Conservation (phyloP, 2,113 vertebrate species). For the Pristiophorus japonicus region DNA sequence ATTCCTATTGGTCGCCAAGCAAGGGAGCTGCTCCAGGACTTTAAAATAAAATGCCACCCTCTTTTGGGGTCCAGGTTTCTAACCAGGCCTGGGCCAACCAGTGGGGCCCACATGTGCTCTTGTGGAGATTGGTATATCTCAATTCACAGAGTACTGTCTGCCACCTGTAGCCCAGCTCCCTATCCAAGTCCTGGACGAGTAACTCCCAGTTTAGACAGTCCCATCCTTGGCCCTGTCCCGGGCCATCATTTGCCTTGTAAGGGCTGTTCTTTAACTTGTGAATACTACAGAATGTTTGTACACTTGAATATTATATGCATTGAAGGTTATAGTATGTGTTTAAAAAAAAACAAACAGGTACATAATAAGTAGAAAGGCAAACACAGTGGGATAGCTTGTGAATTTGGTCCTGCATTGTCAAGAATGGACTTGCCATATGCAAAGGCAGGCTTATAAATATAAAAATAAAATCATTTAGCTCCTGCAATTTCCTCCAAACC, state of each 20-base stretch:
- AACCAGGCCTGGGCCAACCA: background rate
- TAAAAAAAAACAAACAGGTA: background rate
- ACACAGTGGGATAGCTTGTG: background rate
- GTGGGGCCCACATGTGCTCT: background rate
- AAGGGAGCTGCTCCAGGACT: background rate
- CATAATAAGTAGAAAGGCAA: background rate
- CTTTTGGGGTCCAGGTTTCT: background rate
- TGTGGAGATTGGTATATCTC: background rate
- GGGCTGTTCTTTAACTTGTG: background rate
- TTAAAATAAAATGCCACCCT: too few relatives aligned
- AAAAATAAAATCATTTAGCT: background rate
- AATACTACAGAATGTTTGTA: background rate
- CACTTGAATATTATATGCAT: background rate
- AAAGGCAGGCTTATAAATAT: background rate
- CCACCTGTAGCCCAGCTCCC: background rate
- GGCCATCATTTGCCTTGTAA: background rate
- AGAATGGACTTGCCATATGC: background rate
- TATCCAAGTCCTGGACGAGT: background rate
- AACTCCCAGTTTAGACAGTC: background rate
- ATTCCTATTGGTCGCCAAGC: background rate
- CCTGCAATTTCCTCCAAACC: too few relatives aligned
- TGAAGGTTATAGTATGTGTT: background rate
- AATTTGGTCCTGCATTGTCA: background rate
- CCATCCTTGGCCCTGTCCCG: background rate
- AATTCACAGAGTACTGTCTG: background rate